A percentile compares a stretch with the other conserved stretches of the same genome.
phyloP scores from a whole-genome alignment of 2,888 invertebrate genomes.

The Gymnocheta viridis region DNA sequence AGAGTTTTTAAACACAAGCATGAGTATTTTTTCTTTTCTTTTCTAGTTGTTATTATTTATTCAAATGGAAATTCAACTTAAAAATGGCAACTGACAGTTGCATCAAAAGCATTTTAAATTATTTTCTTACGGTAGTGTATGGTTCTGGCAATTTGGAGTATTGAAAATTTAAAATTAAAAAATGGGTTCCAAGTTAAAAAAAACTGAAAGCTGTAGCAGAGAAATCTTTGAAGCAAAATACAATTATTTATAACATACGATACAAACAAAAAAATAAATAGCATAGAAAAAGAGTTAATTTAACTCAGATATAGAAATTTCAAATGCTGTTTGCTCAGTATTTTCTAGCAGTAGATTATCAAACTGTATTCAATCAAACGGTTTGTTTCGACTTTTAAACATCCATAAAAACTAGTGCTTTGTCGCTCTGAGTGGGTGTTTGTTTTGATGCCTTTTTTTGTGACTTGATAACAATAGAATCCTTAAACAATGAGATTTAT shows the following conservation, averaged over 20 bases:
- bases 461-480: not conserved
- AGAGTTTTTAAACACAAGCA: not conserved
- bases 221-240: constrained; percentile 1
- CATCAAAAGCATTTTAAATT: constrained; percentile 49
- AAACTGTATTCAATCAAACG: not conserved
- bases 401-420: not conserved
- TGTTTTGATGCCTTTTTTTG: not conserved
- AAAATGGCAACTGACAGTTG: constrained; percentile 63
- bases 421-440: not conserved
- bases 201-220: constrained; percentile 1
- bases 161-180: constrained; percentile 10
- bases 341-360: not conserved
- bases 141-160: not conserved
- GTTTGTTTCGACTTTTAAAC: not conserved
- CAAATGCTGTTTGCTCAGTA: not conserved
- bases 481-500: constrained; percentile 33
- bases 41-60: constrained; percentile 37
- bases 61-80: constrained; percentile 58
- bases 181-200: not conserved
- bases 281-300: not conserved
- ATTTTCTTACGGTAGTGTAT: constrained; percentile 1
- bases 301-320: not conserved
- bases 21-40: not conserved
- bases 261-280: not conserved
- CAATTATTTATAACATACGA: constrained; percentile 16